These are phyloP conservation scores for Sigmodon hispidus DNA, from an alignment of 2,113 vertebrate species.

Conservation along the genomic window DNA sequence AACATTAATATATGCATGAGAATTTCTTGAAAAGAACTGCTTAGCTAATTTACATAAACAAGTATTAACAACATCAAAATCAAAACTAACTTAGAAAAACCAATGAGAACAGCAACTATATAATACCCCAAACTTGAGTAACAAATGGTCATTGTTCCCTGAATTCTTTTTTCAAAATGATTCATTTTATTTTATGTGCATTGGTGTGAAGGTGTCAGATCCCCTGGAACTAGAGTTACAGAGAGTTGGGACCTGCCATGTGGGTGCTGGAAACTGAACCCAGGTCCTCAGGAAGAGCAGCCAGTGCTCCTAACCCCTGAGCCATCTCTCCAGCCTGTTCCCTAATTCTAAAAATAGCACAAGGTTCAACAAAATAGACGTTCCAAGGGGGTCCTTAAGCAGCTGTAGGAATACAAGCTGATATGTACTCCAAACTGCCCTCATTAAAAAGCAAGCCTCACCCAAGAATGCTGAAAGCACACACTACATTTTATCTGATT, in stretches of 20 bases:
- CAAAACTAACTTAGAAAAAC: constrained; percentile 16
- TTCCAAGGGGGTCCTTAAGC: background rate
- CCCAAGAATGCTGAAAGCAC: background rate
- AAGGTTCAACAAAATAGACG: constrained; percentile 14
- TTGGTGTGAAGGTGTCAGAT: no score
- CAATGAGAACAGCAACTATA: background rate
- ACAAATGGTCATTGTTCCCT: background rate
- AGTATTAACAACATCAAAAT: background rate
- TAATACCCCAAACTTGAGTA: background rate
- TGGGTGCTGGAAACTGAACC: no score
- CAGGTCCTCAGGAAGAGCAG: no score
- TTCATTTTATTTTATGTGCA: no score
- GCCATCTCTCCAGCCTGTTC: no score
- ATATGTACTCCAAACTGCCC: background rate
- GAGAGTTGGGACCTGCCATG: no score
- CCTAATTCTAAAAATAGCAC: background rate
- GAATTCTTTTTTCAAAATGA: no score
- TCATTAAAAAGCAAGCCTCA: background rate
- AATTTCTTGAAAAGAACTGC: constrained; percentile 40
- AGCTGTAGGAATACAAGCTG: background rate
- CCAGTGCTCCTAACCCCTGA: no score
- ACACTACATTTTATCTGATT: background rate
- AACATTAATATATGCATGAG: constrained; percentile 41
- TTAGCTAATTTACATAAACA: constrained; percentile 2
- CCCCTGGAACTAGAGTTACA: no score